These are phyloP conservation scores for Festucalex cinctus DNA, from an alignment of 2,113 vertebrate genomes.

Conservation along the genomic window DNA sequence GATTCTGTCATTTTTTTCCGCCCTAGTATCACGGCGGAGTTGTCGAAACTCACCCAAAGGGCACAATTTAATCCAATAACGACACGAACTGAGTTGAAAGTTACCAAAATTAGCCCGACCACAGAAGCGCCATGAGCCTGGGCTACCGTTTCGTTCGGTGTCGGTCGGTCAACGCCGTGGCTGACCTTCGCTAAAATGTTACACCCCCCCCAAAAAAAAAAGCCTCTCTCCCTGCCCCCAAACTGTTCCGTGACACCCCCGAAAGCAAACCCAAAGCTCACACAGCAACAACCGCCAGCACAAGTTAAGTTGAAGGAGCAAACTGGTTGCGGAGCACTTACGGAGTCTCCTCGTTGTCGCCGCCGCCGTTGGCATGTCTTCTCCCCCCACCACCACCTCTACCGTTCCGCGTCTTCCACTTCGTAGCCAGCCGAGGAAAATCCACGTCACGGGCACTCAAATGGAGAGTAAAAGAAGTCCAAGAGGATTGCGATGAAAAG, in stretches of 20 bases:
- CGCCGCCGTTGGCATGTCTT: slow-evolving; percentile 68
- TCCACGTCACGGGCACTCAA: slow-evolving; percentile 51
- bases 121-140: neutral
- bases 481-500: neutral
- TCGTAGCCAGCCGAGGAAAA: slow-evolving; percentile 44
- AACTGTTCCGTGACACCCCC: neutral
- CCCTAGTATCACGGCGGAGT: neutral
- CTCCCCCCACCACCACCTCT: slow-evolving; percentile 38
- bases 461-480: slow-evolving; percentile 20
- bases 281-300: neutral
- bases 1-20: neutral
- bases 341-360: slow-evolving; percentile 66
- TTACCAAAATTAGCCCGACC: neutral
- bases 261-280: neutral
- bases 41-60: neutral
- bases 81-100: neutral
- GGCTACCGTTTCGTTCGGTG: neutral
- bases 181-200: slow-evolving; percentile 6
- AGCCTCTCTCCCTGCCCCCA: neutral
- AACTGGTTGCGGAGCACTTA: slow-evolving; percentile 57
- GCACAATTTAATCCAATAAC: neutral
- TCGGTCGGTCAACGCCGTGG: neutral
- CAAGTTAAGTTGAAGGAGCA: slow-evolving; percentile 20
- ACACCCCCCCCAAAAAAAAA: neutral
- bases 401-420: slow-evolving; percentile 44